Percentiles rank a stretch among this genome's conserved stretches.
Evolutionary conservation across 2,797 vertebrate genomes (phyloP).

Genomic region (Sphaeramia orbicularis): DNA sequence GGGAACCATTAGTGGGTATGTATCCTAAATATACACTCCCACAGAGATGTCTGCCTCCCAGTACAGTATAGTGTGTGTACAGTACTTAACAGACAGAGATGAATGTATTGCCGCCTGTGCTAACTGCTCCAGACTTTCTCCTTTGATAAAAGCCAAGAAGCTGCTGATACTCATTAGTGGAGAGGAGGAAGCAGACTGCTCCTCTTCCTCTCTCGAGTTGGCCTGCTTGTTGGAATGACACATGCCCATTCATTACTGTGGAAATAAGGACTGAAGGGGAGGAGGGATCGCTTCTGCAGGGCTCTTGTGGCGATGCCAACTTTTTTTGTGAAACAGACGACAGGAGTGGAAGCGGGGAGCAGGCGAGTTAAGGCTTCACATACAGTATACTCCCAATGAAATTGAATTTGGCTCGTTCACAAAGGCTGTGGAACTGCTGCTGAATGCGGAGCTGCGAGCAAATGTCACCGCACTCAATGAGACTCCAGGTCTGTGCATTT

Average conservation of each 20-base stretch:
- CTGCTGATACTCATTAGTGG: slow-evolving; percentile 49
- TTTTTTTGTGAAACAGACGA: slow-evolving; percentile 43
- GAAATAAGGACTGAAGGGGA: slow-evolving; percentile 43
- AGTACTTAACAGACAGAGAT: slow-evolving; percentile 9
- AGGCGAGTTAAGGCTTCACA: slow-evolving; percentile 21
- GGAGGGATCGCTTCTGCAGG: slow-evolving; percentile 31
- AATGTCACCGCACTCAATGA: slow-evolving; percentile 16
- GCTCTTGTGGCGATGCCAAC: slow-evolving; percentile 50
- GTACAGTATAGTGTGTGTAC: not conserved
- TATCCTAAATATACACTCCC: not conserved
- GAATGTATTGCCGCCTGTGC: not conserved
- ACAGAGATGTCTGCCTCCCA: not conserved
- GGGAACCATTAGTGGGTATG: not conserved
- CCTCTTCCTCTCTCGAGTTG: slow-evolving; percentile 56
- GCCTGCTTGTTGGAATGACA: slow-evolving; percentile 56
- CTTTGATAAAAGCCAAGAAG: slow-evolving; percentile 57
- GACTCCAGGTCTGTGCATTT: slow-evolving; percentile 30
- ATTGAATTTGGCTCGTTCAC: slow-evolving; percentile 33
- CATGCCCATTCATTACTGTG: slow-evolving; percentile 57
- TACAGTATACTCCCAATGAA: slow-evolving; percentile 23
- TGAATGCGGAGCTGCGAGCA: slow-evolving; percentile 19
- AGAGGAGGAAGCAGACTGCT: slow-evolving; percentile 53
- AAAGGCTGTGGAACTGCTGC: slow-evolving; percentile 31
- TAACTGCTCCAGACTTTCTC: slow-evolving; percentile 17
- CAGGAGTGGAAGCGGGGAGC: slow-evolving; percentile 29